These are phyloP conservation scores for Harpagus bidentatus DNA, from an alignment of 2,113 vertebrate genomes.

Conservation along the genomic window DNA sequence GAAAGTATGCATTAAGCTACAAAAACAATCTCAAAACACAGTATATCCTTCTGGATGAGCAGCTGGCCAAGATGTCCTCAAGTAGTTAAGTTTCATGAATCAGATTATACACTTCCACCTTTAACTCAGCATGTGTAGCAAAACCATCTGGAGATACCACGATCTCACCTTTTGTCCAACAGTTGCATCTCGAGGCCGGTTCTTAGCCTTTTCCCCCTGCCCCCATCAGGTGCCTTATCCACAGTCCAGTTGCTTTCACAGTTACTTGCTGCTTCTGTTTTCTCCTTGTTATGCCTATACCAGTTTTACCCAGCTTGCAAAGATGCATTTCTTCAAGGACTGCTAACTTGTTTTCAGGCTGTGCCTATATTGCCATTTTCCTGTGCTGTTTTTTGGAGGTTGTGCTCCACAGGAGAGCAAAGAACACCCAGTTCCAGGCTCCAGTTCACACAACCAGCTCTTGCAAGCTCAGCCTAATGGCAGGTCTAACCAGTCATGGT, in stretches of 20 bases:
- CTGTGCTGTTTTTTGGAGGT: neutral
- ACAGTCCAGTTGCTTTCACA: neutral
- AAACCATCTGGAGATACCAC: neutral
- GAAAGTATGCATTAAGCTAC: neutral
- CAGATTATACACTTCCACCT: neutral
- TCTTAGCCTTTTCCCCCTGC: neutral
- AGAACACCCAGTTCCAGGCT: neutral
- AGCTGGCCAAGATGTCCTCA: neutral
- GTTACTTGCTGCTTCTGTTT: neutral
- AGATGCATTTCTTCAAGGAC: neutral
- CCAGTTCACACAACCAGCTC: neutral
- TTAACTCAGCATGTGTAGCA: neutral
- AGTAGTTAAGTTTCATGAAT: neutral
- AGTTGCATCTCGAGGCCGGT: fast-evolving
- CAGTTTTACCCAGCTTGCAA: neutral
- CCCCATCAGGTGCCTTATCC: neutral
- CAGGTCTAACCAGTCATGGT: fast-evolving
- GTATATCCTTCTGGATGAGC: neutral
- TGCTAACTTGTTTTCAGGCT: neutral
- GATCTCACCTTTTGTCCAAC: neutral
- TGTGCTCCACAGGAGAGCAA: neutral
- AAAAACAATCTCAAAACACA: neutral
- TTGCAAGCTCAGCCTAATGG: neutral
- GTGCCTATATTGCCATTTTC: neutral
- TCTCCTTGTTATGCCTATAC: neutral